Percentiles rank a stretch among this genome's conserved stretches.
phyloP scores from a whole-genome alignment of 1,140 invertebrate species.

The Lasioglossum albipes region DNA sequence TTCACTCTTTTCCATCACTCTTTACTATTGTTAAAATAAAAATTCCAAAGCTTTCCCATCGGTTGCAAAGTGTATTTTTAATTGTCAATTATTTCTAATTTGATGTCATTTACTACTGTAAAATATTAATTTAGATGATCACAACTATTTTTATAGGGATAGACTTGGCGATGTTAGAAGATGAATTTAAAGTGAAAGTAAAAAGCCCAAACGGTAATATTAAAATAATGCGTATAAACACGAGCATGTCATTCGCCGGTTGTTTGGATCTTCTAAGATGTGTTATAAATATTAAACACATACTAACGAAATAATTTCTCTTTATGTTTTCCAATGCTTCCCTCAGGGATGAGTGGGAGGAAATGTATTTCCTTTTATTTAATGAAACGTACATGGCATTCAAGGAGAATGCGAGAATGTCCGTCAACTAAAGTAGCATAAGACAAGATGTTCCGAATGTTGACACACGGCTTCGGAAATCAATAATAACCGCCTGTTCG shows the following conservation, averaged over 20 bases:
- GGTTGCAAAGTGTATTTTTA: neutral
- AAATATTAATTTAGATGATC: too few species aligned
- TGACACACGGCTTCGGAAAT: constrained; percentile 42
- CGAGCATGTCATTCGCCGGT: too few species aligned
- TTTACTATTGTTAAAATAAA: neutral
- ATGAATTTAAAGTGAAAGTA: too few species aligned
- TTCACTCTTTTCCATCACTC: neutral
- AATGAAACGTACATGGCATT: neutral
- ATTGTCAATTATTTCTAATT: neutral
- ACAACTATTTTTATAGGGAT: too few species aligned
- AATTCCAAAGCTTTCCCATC: neutral
- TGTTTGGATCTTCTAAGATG: too few species aligned
- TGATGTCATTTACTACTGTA: neutral
- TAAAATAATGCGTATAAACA: too few species aligned
- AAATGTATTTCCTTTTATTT: neutral
- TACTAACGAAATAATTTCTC: neutral
- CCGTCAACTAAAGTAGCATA: constrained; percentile 6
- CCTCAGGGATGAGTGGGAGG: neutral
- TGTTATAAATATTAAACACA: too few species aligned
- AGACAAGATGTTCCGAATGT: constrained; percentile 24
- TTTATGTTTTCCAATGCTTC: neutral
- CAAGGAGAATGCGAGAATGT: neutral
- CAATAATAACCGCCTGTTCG: constrained; percentile 31
- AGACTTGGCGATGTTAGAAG: too few species aligned
- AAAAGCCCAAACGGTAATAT: too few species aligned